Percentiles rank a stretch among this genome's conserved stretches.
Evolutionary conservation across 2,113 vertebrate species (phyloP).

Genomic region (Zeus faber): DNA sequence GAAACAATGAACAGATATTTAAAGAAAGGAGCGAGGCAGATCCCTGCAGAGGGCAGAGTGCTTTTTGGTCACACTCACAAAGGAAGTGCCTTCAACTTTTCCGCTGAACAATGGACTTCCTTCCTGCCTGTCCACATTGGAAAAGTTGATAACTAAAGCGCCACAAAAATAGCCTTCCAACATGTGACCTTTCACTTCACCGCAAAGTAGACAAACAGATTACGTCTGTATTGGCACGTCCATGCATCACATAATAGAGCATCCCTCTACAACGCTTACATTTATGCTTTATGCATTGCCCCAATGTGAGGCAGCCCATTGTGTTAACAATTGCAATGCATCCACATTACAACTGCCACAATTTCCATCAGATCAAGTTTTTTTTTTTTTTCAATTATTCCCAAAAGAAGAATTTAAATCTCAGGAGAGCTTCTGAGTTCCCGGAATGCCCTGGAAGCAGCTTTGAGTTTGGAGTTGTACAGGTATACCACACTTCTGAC

Average conservation of each 20-base stretch:
- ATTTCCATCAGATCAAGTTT: no score
- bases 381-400: no score
- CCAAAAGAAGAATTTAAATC: no score
- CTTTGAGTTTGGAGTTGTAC: no score
- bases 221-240: background rate
- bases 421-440: no score
- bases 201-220: slow-evolving; percentile 8
- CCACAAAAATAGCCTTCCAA: slow-evolving; percentile 4
- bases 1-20: slow-evolving; percentile 27
- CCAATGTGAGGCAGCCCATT: no score
- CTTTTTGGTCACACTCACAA: slow-evolving; percentile 10
- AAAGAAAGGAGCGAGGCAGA: slow-evolving; percentile 8
- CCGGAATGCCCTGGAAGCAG: no score
- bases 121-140: slow-evolving; percentile 58
- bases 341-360: no score
- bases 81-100: slow-evolving; percentile 54
- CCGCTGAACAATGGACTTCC: slow-evolving; percentile 66
- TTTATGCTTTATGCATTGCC: no score
- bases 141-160: slow-evolving; percentile 23
- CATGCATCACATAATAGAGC: background rate
- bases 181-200: slow-evolving; percentile 1
- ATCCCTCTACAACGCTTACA: background rate
- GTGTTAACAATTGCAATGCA: no score
- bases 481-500: no score
- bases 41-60: slow-evolving; percentile 32